These are phyloP conservation scores for Notodonta ziczac DNA, from an alignment of 2,888 invertebrate genomes.

Conservation along the genomic window DNA sequence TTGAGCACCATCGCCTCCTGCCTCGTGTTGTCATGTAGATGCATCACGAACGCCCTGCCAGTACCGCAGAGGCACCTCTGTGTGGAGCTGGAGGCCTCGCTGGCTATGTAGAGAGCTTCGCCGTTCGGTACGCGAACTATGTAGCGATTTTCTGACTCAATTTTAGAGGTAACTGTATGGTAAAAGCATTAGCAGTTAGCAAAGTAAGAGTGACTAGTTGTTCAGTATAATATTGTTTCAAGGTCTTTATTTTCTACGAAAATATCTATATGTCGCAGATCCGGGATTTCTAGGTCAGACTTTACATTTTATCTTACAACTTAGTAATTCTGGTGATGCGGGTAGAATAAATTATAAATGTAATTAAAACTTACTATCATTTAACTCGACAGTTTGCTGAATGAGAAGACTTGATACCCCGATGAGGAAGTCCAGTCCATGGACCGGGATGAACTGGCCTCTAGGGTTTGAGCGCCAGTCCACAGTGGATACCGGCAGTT, in stretches of 20 bases:
- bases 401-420: slow-evolving; percentile 88
- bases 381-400: slow-evolving; percentile 92
- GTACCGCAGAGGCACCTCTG: slow-evolving; percentile 90
- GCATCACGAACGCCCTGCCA: slow-evolving; percentile 90
- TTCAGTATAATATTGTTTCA: neutral
- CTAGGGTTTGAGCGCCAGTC: slow-evolving; percentile 85
- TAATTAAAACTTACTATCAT: slow-evolving; percentile 85
- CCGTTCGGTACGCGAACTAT: slow-evolving; percentile 89
- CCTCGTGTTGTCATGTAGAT: slow-evolving; percentile 91
- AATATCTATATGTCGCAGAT: too few species aligned
- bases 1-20: slow-evolving; percentile 91
- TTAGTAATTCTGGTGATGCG: too few species aligned
- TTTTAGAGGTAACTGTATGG: slow-evolving; percentile 83
- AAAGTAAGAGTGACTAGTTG: neutral
- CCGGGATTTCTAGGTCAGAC: too few species aligned
- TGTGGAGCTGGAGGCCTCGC: slow-evolving; percentile 86
- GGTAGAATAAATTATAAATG: neutral
- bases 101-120: slow-evolving; percentile 90
- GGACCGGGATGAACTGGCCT: slow-evolving; percentile 86
- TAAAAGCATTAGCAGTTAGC: neutral
- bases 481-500: slow-evolving; percentile 84
- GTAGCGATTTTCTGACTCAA: slow-evolving; percentile 89
- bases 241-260: too few species aligned
- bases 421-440: slow-evolving; percentile 89
- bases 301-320: too few species aligned